Evolutionary conservation across 37 sponge, comb jelly and placozoan genomes (phyloP).

Genomic region (Petrosia ficiformis): DNA sequence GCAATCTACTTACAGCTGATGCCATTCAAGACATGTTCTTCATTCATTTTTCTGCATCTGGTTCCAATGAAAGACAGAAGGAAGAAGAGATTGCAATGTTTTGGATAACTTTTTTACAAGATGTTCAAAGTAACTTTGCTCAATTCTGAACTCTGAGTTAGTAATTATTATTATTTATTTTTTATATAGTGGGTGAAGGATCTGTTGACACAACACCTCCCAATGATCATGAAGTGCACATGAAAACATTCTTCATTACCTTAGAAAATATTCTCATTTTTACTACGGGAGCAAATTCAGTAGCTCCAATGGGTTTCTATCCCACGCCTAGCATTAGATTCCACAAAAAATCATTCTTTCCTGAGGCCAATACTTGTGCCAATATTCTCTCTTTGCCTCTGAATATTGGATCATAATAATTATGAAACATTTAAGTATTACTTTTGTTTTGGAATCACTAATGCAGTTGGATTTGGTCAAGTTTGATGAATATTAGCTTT

Average conservation of each 20-base stretch:
- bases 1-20: neutral
- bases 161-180: neutral
- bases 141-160: neutral
- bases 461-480: constrained; percentile 24
- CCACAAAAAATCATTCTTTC: neutral
- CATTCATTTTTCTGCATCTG: neutral
- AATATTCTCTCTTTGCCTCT: constrained; percentile 6
- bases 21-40: neutral
- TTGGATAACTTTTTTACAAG: neutral
- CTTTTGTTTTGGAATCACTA: neutral
- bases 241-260: neutral
- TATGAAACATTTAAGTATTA: constrained; percentile 5
- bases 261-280: constrained; percentile 10
- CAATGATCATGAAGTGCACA: too few relatives aligned
- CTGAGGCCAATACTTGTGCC: constrained; percentile 5
- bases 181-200: neutral
- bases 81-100: neutral
- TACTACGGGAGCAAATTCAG: neutral
- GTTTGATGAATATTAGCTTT: constrained; percentile 11
- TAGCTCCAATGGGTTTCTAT: constrained; percentile 13
- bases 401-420: too few relatives aligned
- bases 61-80: neutral
- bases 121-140: neutral
- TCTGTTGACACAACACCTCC: neutral
- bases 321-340: constrained; percentile 5